A percentile compares a stretch with the other conserved stretches of the same genome.
Conservation (phyloP, 2,113 vertebrate genomes). For the Camelus bactrianus region DNA sequence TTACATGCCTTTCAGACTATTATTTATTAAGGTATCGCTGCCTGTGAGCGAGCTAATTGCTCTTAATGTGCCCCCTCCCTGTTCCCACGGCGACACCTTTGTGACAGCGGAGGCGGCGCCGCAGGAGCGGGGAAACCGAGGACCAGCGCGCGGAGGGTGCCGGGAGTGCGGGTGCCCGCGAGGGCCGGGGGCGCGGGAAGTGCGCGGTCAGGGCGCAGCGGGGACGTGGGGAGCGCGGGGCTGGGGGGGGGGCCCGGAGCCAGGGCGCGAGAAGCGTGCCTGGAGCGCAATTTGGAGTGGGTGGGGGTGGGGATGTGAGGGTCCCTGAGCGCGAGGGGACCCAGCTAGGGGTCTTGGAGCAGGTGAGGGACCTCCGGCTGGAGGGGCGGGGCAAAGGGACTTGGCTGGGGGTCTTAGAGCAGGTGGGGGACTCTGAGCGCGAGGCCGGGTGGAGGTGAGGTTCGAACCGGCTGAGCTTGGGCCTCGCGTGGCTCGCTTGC, state of each 20-base stretch:
- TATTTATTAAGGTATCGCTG: constrained; percentile 82
- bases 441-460: background rate
- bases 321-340: too few relatives aligned
- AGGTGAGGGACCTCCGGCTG: too few relatives aligned
- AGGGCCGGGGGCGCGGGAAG: background rate
- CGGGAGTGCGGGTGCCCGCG: fast-evolving
- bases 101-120: background rate
- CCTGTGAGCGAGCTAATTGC: constrained; percentile 80
- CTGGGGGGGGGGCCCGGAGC: background rate
- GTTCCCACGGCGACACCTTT: constrained; percentile 68
- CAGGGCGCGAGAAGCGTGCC: background rate
- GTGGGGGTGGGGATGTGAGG: fast-evolving
- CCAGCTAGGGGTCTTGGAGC: background rate
- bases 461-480: fast-evolving
- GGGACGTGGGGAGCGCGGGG: background rate
- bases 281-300: background rate
- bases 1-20: constrained; percentile 74
- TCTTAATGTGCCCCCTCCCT: constrained; percentile 76
- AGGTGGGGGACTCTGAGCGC: background rate
- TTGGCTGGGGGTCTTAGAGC: background rate
- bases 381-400: background rate
- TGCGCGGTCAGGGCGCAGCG: fast-evolving
- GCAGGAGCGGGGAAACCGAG: background rate
- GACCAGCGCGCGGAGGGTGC: background rate
- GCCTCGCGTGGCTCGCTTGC: background rate